Evolutionary conservation across 2,797 vertebrate genomes (phyloP).

Genomic region (Podarcis siculus): DNA sequence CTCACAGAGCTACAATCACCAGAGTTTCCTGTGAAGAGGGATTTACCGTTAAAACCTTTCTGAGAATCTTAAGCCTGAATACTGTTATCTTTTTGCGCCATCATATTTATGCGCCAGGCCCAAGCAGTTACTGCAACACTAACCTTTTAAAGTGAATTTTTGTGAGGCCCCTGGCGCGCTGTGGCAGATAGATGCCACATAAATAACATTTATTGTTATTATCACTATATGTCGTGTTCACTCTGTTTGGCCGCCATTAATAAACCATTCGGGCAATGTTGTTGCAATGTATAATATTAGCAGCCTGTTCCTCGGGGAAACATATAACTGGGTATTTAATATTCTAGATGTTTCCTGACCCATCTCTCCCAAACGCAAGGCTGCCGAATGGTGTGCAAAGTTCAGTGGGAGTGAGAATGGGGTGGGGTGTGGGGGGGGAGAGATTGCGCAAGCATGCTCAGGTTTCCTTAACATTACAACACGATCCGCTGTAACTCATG

Average conservation of each 20-base stretch:
- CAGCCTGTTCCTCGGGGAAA: constrained; percentile 72
- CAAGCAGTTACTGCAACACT: constrained; percentile 67
- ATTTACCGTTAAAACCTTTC: background rate
- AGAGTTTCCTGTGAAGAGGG: no score
- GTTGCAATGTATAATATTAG: constrained; percentile 78
- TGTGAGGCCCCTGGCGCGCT: constrained; percentile 71
- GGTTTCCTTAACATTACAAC: constrained; percentile 48
- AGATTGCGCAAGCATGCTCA: constrained; percentile 54
- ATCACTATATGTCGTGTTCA: constrained; percentile 78
- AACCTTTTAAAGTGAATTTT: constrained; percentile 73
- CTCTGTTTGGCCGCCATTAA: constrained; percentile 81
- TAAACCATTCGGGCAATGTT: constrained; percentile 81
- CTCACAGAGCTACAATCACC: no score
- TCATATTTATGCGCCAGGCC: constrained; percentile 43
- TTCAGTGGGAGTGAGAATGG: constrained; percentile 43
- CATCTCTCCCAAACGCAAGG: constrained; percentile 52
- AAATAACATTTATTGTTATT: constrained; percentile 83
- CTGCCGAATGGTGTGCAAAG: constrained; percentile 61
- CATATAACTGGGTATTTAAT: constrained; percentile 73
- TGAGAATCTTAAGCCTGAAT: background rate
- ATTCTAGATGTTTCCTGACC: constrained; percentile 73
- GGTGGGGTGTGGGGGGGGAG: background rate
- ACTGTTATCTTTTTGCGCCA: background rate
- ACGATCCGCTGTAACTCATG: background rate
- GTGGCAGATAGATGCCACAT: constrained; percentile 66